Evolutionary conservation across 2,113 vertebrate genomes (phyloP).

Genomic region (Psephotus haematonotus): DNA sequence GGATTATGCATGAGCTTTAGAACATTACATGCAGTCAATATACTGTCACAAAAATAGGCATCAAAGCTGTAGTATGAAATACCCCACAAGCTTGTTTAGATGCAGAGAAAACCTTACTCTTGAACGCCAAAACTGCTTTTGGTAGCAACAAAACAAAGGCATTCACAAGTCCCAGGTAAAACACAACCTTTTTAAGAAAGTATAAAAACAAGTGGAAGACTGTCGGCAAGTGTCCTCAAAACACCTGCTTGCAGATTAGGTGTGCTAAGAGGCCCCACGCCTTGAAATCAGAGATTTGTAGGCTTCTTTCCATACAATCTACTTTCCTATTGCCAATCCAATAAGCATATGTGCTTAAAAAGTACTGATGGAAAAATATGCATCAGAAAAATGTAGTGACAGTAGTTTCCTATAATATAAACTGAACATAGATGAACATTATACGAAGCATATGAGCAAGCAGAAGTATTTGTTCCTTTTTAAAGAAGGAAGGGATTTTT

Average conservation of each 20-base stretch:
- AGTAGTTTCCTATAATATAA: neutral
- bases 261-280: neutral
- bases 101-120: neutral
- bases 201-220: neutral
- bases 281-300: neutral
- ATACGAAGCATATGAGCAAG: neutral
- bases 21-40: neutral
- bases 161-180: neutral
- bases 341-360: neutral
- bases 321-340: neutral
- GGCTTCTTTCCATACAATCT: neutral
- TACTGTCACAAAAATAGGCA: neutral
- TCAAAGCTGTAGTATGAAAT: neutral
- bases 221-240: neutral
- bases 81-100: neutral
- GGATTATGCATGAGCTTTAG: neutral
- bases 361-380: neutral
- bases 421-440: neutral
- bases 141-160: neutral
- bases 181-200: neutral
- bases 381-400: neutral
- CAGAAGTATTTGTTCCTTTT: neutral
- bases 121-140: neutral
- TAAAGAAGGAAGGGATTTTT: neutral
- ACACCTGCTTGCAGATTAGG: neutral